These are phyloP conservation scores for Hydrozoanthus gracilis DNA, from an alignment of 92 coral and sea anemone genomes.

Conservation along the genomic window DNA sequence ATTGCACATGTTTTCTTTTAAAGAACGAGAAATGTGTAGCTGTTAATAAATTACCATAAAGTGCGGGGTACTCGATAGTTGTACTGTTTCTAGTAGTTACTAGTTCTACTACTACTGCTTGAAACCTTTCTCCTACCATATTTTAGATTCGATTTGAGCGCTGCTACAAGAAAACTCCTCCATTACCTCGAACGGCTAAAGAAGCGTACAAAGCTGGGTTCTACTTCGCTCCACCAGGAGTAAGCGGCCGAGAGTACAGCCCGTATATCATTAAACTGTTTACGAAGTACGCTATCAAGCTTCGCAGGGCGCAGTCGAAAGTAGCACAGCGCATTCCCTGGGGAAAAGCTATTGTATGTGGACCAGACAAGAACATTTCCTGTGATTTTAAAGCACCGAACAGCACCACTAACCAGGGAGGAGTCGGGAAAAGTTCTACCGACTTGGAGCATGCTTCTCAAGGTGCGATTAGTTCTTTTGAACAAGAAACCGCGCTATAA, in stretches of 20 bases:
- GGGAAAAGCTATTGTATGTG: constrained; percentile 17
- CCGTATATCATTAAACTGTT: constrained; percentile 22
- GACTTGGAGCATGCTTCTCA: neutral
- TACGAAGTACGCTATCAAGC: neutral
- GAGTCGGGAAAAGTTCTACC: neutral
- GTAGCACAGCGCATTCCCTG: constrained; percentile 13
- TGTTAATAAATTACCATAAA: too few relatives aligned
- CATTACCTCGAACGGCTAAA: constrained; percentile 31
- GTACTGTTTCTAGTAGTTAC: too few relatives aligned
- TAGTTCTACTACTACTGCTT: too few relatives aligned
- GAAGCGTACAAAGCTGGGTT: constrained; percentile 39
- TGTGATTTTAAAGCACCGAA: constrained; percentile 6
- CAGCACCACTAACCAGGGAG: neutral
- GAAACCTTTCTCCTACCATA: neutral
- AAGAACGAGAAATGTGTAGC: too few relatives aligned
- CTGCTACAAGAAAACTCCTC: constrained; percentile 26
- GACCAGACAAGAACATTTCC: neutral
- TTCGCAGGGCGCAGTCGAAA: constrained; percentile 17
- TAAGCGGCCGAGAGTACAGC: constrained; percentile 16
- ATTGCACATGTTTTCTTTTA: too few relatives aligned
- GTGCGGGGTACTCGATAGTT: too few relatives aligned
- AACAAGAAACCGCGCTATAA: too few relatives aligned
- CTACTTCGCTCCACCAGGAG: constrained; percentile 32
- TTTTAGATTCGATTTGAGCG: constrained; percentile 37
- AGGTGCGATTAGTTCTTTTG: neutral